Evolutionary conservation across 1,140 invertebrate genomes (phyloP).

Genomic region (Micrasema longulum): DNA sequence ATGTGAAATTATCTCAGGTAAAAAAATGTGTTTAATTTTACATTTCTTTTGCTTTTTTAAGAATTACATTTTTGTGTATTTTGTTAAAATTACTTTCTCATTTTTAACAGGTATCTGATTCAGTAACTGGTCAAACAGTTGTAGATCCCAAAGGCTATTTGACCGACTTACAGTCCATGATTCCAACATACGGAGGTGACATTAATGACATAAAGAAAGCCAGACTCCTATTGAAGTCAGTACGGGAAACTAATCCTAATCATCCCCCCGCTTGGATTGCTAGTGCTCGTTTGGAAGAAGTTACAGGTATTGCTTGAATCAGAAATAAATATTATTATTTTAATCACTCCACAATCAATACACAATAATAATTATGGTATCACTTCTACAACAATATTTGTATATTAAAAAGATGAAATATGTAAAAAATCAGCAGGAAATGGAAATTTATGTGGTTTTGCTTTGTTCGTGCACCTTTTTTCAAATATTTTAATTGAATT

Average conservation of each 20-base stretch:
- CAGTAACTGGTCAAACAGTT: conserved; percentile 98
- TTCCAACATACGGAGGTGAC: conserved; percentile 97
- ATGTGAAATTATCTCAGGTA: conserved; percentile 96
- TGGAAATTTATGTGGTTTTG: too few relatives aligned
- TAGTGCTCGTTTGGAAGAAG: conserved; percentile 97
- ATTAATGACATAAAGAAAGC: conserved; percentile 99
- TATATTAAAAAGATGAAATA: too few relatives aligned
- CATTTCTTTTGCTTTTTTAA: background rate
- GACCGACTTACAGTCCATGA: conserved; percentile 98
- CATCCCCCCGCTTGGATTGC: conserved; percentile 99
- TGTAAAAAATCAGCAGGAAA: too few relatives aligned
- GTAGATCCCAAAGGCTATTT: conserved; percentile 99
- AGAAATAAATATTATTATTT: background rate
- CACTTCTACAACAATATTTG: too few relatives aligned
- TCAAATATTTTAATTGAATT: too few relatives aligned
- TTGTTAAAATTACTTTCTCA: background rate
- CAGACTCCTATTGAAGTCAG: conserved; percentile 94
- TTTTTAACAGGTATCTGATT: conserved; percentile 86
- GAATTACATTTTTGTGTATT: conserved; percentile 6
- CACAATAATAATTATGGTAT: too few relatives aligned
- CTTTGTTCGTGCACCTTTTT: too few relatives aligned
- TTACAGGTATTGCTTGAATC: conserved; percentile 90
- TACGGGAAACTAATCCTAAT: conserved; percentile 98
- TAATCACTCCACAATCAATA: too few relatives aligned
- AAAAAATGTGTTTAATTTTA: conserved; percentile 1